Evolutionary conservation across 2,888 invertebrate species (phyloP).

Genomic region (Acleris sparsana): DNA sequence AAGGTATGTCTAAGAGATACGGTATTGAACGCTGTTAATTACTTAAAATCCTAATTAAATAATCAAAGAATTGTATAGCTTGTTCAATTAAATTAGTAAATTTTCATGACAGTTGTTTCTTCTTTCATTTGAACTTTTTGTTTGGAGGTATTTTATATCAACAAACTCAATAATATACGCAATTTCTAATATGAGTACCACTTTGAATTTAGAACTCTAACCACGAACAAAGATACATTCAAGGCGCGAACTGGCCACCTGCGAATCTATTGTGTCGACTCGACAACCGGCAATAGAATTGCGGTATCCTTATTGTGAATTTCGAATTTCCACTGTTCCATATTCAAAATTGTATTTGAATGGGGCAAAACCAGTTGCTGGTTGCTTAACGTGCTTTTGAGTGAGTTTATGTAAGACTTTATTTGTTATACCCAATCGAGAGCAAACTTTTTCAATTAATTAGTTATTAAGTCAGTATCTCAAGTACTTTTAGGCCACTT

Average conservation of each 20-base stretch:
- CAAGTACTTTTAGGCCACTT: too few species aligned
- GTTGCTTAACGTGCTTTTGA: background rate
- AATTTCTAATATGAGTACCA: background rate
- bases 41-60: too few species aligned
- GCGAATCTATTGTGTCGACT: constrained; percentile 16
- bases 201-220: background rate
- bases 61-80: too few species aligned
- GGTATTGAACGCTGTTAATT: too few species aligned
- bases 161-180: background rate
- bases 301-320: constrained; percentile 16
- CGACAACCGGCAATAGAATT: constrained; percentile 9
- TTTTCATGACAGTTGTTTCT: too few species aligned
- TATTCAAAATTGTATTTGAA: constrained; percentile 12
- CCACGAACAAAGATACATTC: constrained; percentile 9
- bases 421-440: background rate
- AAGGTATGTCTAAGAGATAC: too few species aligned
- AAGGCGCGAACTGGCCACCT: constrained; percentile 9
- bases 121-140: too few species aligned
- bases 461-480: background rate
- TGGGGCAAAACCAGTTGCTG: background rate
- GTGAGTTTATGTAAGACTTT: background rate
- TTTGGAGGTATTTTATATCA: too few species aligned
- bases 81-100: too few species aligned
- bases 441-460: background rate
- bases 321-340: constrained; percentile 1